phyloP scores from a whole-genome alignment of 1,140 invertebrate species.

The Andrena cerasifolii region DNA sequence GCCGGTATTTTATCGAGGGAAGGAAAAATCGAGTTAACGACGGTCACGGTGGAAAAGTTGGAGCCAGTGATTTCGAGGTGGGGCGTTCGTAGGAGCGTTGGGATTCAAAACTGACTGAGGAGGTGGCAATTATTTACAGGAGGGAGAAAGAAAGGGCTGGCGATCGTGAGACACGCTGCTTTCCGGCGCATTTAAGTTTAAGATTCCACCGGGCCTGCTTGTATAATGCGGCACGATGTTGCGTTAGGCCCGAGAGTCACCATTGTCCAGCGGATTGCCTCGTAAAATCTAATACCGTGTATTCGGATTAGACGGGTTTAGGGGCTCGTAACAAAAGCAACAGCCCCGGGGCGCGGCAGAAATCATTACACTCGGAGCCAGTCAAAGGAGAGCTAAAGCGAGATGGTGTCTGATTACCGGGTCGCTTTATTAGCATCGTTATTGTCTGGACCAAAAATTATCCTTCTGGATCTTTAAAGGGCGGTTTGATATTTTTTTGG shows the following conservation, averaged over 20 bases:
- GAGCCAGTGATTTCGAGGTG: constrained; percentile 8
- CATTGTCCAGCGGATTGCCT: constrained; percentile 58
- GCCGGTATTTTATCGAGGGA: constrained; percentile 25
- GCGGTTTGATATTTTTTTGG: background rate
- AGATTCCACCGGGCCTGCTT: constrained; percentile 9
- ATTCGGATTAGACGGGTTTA: constrained; percentile 61
- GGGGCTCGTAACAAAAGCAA: constrained; percentile 45
- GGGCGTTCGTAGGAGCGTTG: no score
- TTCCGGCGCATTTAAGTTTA: constrained; percentile 29
- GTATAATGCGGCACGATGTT: constrained; percentile 19
- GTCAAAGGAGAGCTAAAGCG: constrained; percentile 19
- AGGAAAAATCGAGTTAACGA: constrained; percentile 6
- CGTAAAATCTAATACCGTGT: constrained; percentile 66
- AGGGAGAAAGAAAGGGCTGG: background rate
- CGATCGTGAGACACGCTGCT: background rate
- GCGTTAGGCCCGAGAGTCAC: constrained; percentile 13
- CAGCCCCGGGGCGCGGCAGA: constrained; percentile 6
- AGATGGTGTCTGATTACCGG: constrained; percentile 50
- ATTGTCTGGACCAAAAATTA: background rate
- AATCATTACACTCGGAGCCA: constrained; percentile 32
- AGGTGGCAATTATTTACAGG: constrained; percentile 4
- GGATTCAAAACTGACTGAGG: background rate
- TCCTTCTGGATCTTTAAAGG: background rate
- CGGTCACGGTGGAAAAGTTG: constrained; percentile 19
- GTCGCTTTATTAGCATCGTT: constrained; percentile 5